phyloP scores from a whole-genome alignment of 1,140 invertebrate genomes.

The Pogonomyrmex californicus region DNA sequence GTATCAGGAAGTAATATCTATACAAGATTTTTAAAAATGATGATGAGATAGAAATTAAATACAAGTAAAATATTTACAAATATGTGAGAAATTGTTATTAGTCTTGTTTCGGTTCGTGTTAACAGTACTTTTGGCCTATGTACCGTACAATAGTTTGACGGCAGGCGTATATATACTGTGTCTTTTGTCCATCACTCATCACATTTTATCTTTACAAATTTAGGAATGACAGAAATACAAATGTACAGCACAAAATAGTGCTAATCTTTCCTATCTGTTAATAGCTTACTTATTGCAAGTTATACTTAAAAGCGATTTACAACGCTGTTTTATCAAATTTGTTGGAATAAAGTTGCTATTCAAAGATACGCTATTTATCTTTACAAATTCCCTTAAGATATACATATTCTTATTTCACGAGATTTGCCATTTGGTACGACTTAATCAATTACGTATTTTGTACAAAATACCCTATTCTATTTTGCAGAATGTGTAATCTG shows the following conservation, averaged over 20 bases:
- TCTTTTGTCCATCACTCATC: slow-evolving; percentile 22
- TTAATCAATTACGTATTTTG: slow-evolving; percentile 11
- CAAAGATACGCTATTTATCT: slow-evolving; percentile 23
- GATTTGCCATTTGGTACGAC: not conserved
- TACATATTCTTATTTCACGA: slow-evolving; percentile 8
- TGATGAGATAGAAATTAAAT: slow-evolving; percentile 14
- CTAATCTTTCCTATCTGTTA: slow-evolving; percentile 28
- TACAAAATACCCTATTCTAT: slow-evolving; percentile 1
- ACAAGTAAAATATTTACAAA: slow-evolving; percentile 57
- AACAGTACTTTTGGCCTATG: slow-evolving; percentile 59
- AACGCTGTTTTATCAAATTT: slow-evolving; percentile 49
- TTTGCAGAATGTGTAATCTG: slow-evolving; percentile 16
- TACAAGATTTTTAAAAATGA: slow-evolving; percentile 52
- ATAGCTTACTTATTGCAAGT: slow-evolving; percentile 33
- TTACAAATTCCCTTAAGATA: slow-evolving; percentile 19
- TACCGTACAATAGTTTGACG: slow-evolving; percentile 33
- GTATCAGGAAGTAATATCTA: slow-evolving; percentile 32
- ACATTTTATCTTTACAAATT: not conserved
- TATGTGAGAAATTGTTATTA: slow-evolving; percentile 9
- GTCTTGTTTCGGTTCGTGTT: slow-evolving; percentile 34
- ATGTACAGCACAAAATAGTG: slow-evolving; percentile 6
- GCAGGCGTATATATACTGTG: not conserved
- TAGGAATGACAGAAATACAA: slow-evolving; percentile 13
- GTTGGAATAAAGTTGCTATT: slow-evolving; percentile 58
- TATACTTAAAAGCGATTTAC: slow-evolving; percentile 39